Conservation (phyloP, 2,797 vertebrate species). For the Glossophaga mutica region DNA sequence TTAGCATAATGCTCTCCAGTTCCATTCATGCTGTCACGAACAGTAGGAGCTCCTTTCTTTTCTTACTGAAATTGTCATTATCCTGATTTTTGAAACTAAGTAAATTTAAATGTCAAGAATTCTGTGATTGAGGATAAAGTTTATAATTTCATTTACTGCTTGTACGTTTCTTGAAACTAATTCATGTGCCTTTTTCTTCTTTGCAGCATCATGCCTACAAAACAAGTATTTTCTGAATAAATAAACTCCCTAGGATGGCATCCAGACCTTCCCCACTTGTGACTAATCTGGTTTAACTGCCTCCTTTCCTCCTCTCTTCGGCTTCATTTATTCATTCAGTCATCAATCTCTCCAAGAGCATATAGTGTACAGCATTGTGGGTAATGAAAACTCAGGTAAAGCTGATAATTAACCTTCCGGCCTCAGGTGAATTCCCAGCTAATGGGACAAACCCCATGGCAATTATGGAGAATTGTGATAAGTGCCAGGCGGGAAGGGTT, state of each 20-base stretch:
- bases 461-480: no score
- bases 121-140: background rate
- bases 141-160: background rate
- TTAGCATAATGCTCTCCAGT: no score
- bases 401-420: no score
- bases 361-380: fast-evolving
- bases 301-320: background rate
- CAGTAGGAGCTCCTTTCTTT: no score
- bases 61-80: background rate
- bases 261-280: no score
- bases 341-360: background rate
- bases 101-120: background rate
- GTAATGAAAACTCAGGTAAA: background rate
- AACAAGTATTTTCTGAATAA: no score
- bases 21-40: no score
- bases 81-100: background rate
- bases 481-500: background rate
- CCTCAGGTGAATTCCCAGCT: background rate
- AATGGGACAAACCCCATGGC: background rate
- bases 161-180: background rate
- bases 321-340: background rate
- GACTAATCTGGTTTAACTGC: background rate
- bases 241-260: no score
- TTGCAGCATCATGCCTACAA: background rate
- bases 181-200: fast-evolving